Base-by-base conservation (phyloP, 2,888 invertebrate genomes). In the Acrobasis suavella region DNA sequence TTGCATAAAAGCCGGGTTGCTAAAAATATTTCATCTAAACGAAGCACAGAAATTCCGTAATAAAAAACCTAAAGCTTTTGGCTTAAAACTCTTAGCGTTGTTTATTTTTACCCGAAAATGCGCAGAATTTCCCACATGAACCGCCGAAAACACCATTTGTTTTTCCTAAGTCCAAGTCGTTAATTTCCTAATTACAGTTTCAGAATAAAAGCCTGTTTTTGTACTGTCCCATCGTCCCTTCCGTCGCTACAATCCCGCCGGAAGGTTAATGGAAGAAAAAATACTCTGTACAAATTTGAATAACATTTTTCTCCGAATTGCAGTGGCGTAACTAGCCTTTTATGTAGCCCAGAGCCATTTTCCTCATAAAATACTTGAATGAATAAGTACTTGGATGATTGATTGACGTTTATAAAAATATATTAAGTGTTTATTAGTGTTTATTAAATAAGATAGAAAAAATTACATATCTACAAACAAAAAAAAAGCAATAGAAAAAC, bases 231-330 rank as follows among this genome's bases (percentile, higher is more conserved):
- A 72, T 68, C 74, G 81, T 83, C 83, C 83, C 79, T 86, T 85
- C 82, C 81, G 77, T 66, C 76, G 69, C 73, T 75, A 76, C 77
- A 81, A 80, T 82, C 82, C 81, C 76, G 72, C 78, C 80, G 83
- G 81, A 80, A 89, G 87, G 86, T 87, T 91, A 91, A 91, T 91
- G 87, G 88, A 85, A 88, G 86, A 89, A 90, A 89, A 89, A 92
- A 90, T 87, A 90, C 86, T 82, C 78, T 88, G 90, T 91, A 90
- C 89, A 89, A 92, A 91, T 92, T 92, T 92, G 84, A 91, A 91
- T 91, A 89, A 85, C 87, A 87, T 89, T 91, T 91, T 88, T 89
- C 83, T 81, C 83, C 83, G 8, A 32, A 32, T 32, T 8, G 32
- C 32, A 8, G 32, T 32, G 32, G 32, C 32, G 32, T 8, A 32